Base-by-base conservation (phyloP, 2,888 invertebrate species). In the Plebejus anna region DNA sequence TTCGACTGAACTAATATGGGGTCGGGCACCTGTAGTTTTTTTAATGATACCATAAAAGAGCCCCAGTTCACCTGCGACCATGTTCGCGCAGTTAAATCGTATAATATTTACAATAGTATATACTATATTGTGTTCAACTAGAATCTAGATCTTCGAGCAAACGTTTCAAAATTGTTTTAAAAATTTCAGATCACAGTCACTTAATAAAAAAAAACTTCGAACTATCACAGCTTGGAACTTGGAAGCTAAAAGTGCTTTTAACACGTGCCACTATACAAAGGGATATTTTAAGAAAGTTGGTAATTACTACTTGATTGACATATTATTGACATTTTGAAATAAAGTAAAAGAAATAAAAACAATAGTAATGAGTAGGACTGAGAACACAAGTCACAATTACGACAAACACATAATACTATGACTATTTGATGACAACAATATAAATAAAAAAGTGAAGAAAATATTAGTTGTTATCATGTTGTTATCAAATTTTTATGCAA, bases 1-100 rank as follows among this genome's bases (percentile, higher is more conserved):
- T 84, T 81, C 80, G 78, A 79, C 80, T 80, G 80, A 82, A 82
- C 86, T 80, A 81, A 87, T 85, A 87, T 83, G 84, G 86, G 81
- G 82, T 83, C 78, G 82, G 79, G 83, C 86, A 86, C 84, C 83
- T 86, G 86, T 80, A 80, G 82, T 85, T 89, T 88, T 88, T 88
- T 85, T 81, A 82, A 80, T 78, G 82, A 83, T 82, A 80, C 84
- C 84, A 84, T 85, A 87, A 84, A 84, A 83, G 83, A 82, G 75
- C 79, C 79, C 80, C 79, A 79, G 81, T 80, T 82, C 81, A 84
- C 83, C 86, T 84, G 84, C 80, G 78, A 76, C 81, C 83, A 77
- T 83, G 83, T 87, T 86, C 82, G 80, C 85, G 85, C 78, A 80
- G 81, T 80, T 79, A 80, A 80, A 81, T 82, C 77, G 81, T 80